Conservation (phyloP, 2,113 vertebrate species). For the Seriola quinqueradiata region DNA sequence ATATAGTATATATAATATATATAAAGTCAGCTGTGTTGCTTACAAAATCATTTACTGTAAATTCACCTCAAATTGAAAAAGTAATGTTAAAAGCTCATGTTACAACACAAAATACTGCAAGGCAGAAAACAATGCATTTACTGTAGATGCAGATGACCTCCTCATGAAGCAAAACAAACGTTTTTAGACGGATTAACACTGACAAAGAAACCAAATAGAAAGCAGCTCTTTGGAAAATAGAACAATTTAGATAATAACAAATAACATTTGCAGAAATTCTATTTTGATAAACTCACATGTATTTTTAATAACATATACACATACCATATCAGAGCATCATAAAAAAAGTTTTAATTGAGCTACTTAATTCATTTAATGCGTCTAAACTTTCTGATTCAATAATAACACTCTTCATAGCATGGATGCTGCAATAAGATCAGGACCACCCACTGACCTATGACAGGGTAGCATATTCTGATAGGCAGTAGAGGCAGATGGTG, state of each 20-base stretch:
- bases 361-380: background rate
- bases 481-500: constrained; percentile 58
- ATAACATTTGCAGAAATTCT: background rate
- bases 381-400: constrained; percentile 3
- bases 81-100: background rate
- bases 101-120: constrained; percentile 6
- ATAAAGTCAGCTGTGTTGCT: background rate
- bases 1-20: no score
- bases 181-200: constrained; percentile 8
- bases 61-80: constrained; percentile 24
- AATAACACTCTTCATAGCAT: constrained; percentile 22
- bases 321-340: background rate
- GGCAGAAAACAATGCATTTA: constrained; percentile 1
- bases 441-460: constrained; percentile 50
- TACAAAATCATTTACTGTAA: background rate
- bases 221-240: background rate
- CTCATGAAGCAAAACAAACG: constrained; percentile 22
- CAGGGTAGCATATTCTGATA: constrained; percentile 30
- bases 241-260: background rate
- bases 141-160: background rate
- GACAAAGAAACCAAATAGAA: background rate
- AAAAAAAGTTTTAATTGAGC: constrained; percentile 1
- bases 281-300: background rate
- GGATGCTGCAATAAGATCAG: constrained; percentile 21
- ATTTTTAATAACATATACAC: background rate